These are phyloP conservation scores for Aporrectodea caliginosa DNA, from an alignment of 1,140 invertebrate species.

Conservation along the genomic window DNA sequence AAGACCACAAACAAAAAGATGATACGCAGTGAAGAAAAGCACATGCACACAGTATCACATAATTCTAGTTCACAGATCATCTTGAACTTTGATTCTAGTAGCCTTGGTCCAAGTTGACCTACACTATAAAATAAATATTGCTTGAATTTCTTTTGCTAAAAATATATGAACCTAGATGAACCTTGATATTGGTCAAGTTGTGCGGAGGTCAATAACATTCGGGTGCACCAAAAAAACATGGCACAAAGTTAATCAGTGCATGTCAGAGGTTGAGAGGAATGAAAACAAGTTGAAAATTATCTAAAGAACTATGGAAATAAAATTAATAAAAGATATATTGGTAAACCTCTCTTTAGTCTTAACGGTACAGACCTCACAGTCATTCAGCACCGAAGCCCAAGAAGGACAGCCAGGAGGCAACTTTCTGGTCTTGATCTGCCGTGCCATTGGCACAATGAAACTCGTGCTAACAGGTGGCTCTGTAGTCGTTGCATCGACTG, in stretches of 20 bases:
- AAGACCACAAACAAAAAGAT: conserved; percentile 1
- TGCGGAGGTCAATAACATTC: too few relatives aligned
- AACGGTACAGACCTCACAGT: conserved; percentile 46
- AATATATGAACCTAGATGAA: neutral
- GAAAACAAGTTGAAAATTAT: too few relatives aligned
- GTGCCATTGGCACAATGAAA: conserved; percentile 42
- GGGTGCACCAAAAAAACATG: too few relatives aligned
- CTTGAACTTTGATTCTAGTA: too few relatives aligned
- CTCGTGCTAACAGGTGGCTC: neutral
- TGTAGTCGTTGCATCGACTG: neutral
- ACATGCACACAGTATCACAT: too few relatives aligned
- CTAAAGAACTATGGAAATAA: too few relatives aligned
- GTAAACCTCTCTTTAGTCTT: too few relatives aligned
- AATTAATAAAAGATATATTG: neutral
- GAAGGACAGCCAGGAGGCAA: conserved; percentile 43
- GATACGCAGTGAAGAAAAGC: neutral
- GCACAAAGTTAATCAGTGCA: too few relatives aligned
- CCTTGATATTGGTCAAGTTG: too few relatives aligned
- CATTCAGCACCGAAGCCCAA: conserved; percentile 48
- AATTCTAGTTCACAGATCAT: too few relatives aligned
- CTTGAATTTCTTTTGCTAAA: neutral
- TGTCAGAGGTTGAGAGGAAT: too few relatives aligned
- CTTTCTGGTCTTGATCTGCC: conserved; percentile 31
- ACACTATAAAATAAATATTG: neutral
- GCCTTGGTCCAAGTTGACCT: too few relatives aligned